phyloP scores from a whole-genome alignment of 1,140 invertebrate genomes.

The Psix sp. region DNA sequence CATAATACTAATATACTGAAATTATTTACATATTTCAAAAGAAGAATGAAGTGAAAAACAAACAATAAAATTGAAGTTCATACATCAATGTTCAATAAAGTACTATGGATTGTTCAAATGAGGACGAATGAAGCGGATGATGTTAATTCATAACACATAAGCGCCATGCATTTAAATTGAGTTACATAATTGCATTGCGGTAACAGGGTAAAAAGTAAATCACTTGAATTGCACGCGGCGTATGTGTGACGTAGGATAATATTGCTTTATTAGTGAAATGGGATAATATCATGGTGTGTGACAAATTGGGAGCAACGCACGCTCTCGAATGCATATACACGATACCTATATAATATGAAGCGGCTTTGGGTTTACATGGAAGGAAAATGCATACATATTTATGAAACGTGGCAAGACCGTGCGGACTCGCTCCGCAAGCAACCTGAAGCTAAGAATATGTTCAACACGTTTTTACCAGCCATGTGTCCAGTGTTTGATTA shows the following conservation, averaged over 20 bases:
- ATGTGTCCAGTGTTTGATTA: conserved; percentile 38
- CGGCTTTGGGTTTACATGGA: conserved; percentile 42
- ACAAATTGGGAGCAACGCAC: conserved; percentile 77
- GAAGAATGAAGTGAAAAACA: too few relatives aligned
- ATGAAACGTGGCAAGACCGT: conserved; percentile 64
- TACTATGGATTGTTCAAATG: conserved; percentile 13
- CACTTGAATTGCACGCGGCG: conserved; percentile 57
- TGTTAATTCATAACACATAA: conserved; percentile 37
- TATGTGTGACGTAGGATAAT: conserved; percentile 60
- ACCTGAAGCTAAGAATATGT: conserved; percentile 58
- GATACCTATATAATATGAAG: conserved; percentile 50
- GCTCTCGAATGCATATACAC: conserved; percentile 58
- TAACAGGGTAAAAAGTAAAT: conserved; percentile 63
- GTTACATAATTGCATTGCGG: conserved; percentile 70
- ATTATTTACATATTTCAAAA: too few relatives aligned
- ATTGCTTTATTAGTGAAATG: conserved; percentile 76
- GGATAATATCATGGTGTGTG: conserved; percentile 76
- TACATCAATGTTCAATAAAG: too few relatives aligned
- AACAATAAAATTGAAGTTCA: too few relatives aligned
- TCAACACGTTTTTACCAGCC: conserved; percentile 60
- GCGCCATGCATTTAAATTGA: conserved; percentile 68
- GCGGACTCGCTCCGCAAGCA: conserved; percentile 47
- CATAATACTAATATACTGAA: too few relatives aligned
- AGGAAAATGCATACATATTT: conserved; percentile 74
- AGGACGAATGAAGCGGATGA: conserved; percentile 19